Conservation (phyloP, 2,113 vertebrate species). For the Thunnus thynnus region DNA sequence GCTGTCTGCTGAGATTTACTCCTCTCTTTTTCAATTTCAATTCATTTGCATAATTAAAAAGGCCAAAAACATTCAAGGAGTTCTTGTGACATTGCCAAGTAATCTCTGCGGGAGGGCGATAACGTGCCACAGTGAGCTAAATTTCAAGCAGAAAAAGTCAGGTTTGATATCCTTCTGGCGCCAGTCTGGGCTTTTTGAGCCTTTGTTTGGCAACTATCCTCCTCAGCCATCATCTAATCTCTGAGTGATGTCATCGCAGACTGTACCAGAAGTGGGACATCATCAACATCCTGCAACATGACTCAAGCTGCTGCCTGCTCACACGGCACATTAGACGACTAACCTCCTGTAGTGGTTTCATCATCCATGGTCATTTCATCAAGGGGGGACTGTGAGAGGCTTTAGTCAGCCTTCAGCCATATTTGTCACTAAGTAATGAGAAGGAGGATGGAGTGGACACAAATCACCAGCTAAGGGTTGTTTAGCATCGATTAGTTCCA, state of each 20-base stretch:
- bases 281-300: conserved; percentile 61
- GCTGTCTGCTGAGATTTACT: conserved; percentile 71
- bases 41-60: conserved; percentile 75
- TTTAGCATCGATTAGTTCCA: conserved; percentile 70
- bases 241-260: conserved; percentile 67
- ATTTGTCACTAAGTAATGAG: conserved; percentile 62
- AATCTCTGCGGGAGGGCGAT: conserved; percentile 53
- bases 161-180: conserved; percentile 52
- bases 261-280: conserved; percentile 63
- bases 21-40: conserved; percentile 59
- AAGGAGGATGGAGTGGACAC: conserved; percentile 51
- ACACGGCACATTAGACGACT: conserved; percentile 35
- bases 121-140: conserved; percentile 39
- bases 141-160: conserved; percentile 50
- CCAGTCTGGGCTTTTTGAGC: conserved; percentile 22
- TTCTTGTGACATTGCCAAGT: conserved; percentile 63
- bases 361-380: conserved; percentile 55
- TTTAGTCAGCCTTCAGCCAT: conserved; percentile 57
- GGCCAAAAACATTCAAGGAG: conserved; percentile 63
- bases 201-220: conserved; percentile 56
- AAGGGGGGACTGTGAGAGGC: conserved; percentile 41
- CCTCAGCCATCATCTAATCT: conserved; percentile 51
- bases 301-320: conserved; percentile 57
- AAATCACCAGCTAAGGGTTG: conserved; percentile 59
- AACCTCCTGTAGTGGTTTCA: conserved; percentile 47